phyloP scores from a whole-genome alignment of 1,140 invertebrate genomes.

The Vanessa tameamea region DNA sequence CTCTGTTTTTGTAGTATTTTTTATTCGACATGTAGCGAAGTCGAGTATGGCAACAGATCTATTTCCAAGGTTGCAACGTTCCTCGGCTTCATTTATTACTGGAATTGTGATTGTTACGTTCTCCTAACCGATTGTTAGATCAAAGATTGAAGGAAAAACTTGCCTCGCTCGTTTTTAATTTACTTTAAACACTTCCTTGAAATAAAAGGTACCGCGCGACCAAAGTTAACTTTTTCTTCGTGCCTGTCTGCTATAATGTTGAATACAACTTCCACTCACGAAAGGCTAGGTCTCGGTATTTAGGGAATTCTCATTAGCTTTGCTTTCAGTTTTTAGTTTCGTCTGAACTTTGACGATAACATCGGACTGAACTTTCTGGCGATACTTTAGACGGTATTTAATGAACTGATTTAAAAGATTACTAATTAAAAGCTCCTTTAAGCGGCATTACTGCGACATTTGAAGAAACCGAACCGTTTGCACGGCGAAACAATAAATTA shows the following conservation, averaged over 20 bases:
- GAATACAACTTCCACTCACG: conserved; percentile 65
- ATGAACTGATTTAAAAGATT: conserved; percentile 17
- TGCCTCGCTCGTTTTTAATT: conserved; percentile 63
- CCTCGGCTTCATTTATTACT: conserved; percentile 60
- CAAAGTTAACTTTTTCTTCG: conserved; percentile 62
- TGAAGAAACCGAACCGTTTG: conserved; percentile 16
- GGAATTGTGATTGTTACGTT: conserved; percentile 63
- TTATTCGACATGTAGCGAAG: conserved; percentile 58
- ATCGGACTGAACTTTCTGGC: conserved; percentile 15
- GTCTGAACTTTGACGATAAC: conserved; percentile 40
- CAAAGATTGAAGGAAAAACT: conserved; percentile 62
- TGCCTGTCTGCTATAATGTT: conserved; percentile 66
- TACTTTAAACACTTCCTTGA: conserved; percentile 71
- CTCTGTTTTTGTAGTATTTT: conserved; percentile 68
- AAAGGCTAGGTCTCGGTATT: conserved; percentile 60
- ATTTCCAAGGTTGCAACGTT: conserved; percentile 66
- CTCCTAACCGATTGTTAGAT: conserved; percentile 64
- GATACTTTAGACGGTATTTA: conserved; percentile 9
- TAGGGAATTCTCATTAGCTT: conserved; percentile 48
- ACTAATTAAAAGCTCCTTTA: conserved; percentile 11
- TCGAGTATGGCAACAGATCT: conserved; percentile 57
- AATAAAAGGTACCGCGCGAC: conserved; percentile 59
- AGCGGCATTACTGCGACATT: conserved; percentile 15
- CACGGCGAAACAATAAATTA: conserved; percentile 54
- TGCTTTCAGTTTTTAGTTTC: conserved; percentile 49